A percentile compares a stretch with the other conserved stretches of the same genome.
These are phyloP conservation scores for Glaucopsyche alexis DNA, from an alignment of 2,888 invertebrate species.

Conservation along the genomic window DNA sequence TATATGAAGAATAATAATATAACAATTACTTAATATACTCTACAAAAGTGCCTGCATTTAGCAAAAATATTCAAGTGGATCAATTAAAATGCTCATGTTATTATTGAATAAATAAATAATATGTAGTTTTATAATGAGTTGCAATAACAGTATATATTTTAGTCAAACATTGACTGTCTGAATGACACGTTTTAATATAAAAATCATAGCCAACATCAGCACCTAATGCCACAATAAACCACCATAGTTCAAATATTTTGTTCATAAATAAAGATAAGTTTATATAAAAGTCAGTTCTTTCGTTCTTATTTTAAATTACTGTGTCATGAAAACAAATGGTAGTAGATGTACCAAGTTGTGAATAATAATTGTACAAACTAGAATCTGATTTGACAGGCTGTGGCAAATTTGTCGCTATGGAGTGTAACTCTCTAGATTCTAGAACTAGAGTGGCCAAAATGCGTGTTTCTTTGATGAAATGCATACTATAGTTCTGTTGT, in stretches of 20 bases:
- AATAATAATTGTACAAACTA: conserved; percentile 37
- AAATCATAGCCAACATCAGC: conserved; percentile 17
- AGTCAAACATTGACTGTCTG: neutral
- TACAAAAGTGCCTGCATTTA: too few species aligned
- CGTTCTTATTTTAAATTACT: conserved; percentile 29
- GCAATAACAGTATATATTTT: neutral
- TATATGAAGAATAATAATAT: too few species aligned
- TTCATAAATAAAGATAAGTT: conserved; percentile 23
- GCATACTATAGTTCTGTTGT: too few species aligned
- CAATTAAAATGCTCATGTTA: neutral
- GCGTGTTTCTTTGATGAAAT: neutral
- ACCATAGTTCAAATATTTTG: conserved; percentile 19
- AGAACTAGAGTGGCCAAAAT: neutral
- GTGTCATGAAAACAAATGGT: conserved; percentile 33
- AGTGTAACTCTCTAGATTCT: neutral
- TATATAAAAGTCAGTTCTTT: conserved; percentile 40
- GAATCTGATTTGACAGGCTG: neutral
- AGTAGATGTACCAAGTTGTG: conserved; percentile 44
- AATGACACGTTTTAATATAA: neutral
- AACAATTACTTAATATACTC: too few species aligned
- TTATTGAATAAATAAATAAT: conserved; percentile 11
- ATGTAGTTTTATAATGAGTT: neutral
- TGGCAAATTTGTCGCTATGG: neutral
- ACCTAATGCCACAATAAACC: conserved; percentile 1
- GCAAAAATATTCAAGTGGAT: too few species aligned